Percentiles rank a stretch among this genome's conserved stretches.
Conservation (phyloP, 1,140 invertebrate species). For the Ceratoteleas bidentatus region DNA sequence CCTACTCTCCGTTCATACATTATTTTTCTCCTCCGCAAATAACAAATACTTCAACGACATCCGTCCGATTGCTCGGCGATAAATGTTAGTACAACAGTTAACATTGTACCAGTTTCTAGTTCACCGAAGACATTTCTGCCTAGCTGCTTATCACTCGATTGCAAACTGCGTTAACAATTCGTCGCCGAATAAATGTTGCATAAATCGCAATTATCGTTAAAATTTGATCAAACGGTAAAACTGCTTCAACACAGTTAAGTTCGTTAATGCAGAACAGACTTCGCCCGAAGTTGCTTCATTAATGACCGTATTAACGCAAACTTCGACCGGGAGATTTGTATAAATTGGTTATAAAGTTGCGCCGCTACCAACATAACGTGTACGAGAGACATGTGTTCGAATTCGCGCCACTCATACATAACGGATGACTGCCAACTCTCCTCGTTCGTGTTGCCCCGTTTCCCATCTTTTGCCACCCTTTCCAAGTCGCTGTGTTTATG, state of each 20-base stretch:
- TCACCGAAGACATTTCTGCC: no score
- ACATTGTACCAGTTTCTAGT: no score
- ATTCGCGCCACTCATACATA: constrained; percentile 74
- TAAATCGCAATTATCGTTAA: constrained; percentile 28
- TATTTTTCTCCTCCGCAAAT: no score
- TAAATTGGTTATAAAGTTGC: constrained; percentile 73
- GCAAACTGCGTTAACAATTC: neutral
- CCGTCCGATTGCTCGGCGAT: no score
- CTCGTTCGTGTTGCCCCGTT: constrained; percentile 1
- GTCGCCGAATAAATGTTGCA: neutral
- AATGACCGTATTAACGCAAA: constrained; percentile 64
- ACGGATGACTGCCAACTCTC: constrained; percentile 65
- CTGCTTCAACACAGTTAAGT: constrained; percentile 45
- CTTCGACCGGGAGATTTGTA: constrained; percentile 62
- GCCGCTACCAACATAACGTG: constrained; percentile 69
- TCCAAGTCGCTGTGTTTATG: constrained; percentile 32
- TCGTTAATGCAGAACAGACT: constrained; percentile 55
- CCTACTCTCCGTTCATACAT: no score
- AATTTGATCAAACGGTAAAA: constrained; percentile 54
- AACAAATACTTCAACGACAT: no score
- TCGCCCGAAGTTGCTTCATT: constrained; percentile 56
- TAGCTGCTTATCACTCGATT: neutral
- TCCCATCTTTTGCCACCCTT: constrained; percentile 3
- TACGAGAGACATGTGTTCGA: constrained; percentile 76
- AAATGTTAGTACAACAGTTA: no score